A percentile compares a stretch with the other conserved stretches of the same genome.
Evolutionary conservation across 2,797 vertebrate genomes (phyloP).

Genomic region (Yasuhikotakia modesta): DNA sequence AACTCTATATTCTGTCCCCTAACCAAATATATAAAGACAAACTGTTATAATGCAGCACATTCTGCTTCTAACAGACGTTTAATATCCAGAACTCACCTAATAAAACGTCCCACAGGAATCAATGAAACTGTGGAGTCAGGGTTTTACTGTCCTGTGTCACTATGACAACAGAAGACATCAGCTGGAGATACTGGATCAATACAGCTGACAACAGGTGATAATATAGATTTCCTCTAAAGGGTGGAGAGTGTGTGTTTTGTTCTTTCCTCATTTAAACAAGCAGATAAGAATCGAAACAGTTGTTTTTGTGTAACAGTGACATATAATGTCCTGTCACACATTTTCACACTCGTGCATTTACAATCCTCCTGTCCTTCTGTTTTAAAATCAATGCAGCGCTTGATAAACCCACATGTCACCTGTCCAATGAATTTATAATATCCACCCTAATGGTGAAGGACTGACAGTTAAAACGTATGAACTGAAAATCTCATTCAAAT

Average conservation of each 20-base stretch:
- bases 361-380: not conserved
- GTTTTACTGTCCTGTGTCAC: conserved; percentile 9
- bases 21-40: conserved; percentile 27
- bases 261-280: not conserved
- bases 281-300: not conserved
- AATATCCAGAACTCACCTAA: conserved; percentile 39
- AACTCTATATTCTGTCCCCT: no score
- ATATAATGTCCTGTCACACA: conserved; percentile 6
- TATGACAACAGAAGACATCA: conserved; percentile 70
- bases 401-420: no score
- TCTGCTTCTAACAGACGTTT: conserved; percentile 38
- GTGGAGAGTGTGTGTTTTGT: conserved; percentile 3
- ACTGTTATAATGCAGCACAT: conserved; percentile 63
- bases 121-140: conserved; percentile 19
- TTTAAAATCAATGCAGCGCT: conserved; percentile 3
- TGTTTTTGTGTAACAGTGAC: not conserved
- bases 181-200: conserved; percentile 73
- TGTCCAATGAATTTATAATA: not conserved
- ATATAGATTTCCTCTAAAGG: conserved; percentile 61
- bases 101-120: conserved; percentile 9
- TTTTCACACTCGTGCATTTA: not conserved
- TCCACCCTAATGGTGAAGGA: not conserved
- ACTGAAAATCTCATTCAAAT: no score
- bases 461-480: no score
- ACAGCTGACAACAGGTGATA: conserved; percentile 76